Evolutionary conservation across 2,888 invertebrate species (phyloP).

Genomic region (Acholoe squamosa): DNA sequence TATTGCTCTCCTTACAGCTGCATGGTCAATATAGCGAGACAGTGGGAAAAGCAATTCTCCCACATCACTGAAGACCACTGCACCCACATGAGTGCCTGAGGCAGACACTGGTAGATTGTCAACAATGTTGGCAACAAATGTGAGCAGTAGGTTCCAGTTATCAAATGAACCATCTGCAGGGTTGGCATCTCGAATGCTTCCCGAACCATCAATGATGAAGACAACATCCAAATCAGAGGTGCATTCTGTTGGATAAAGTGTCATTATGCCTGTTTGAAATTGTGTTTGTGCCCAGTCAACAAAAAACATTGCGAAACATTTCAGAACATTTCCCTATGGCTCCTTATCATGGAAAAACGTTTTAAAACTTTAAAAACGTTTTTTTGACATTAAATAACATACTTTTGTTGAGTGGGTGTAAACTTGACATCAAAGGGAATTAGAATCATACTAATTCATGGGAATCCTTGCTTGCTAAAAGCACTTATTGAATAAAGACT

Average conservation of each 20-base stretch:
- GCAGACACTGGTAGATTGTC: not conserved
- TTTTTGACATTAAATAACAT: too few species aligned
- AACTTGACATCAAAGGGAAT: too few species aligned
- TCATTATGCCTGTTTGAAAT: too few species aligned
- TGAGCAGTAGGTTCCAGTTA: slow-evolving; percentile 40
- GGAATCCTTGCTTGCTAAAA: too few species aligned
- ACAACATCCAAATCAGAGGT: slow-evolving; percentile 47
- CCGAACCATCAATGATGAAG: slow-evolving; percentile 58
- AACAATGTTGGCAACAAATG: slow-evolving; percentile 38
- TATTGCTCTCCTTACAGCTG: not conserved
- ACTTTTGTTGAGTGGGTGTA: too few species aligned
- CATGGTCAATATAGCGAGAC: not conserved
- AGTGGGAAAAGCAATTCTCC: slow-evolving; percentile 32
- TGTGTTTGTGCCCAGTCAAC: too few species aligned
- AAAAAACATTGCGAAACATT: too few species aligned
- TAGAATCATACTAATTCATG: too few species aligned
- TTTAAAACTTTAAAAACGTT: too few species aligned
- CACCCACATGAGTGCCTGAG: slow-evolving; percentile 14
- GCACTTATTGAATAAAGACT: too few species aligned
- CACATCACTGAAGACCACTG: slow-evolving; percentile 48
- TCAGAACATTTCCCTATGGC: too few species aligned
- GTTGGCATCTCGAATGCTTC: slow-evolving; percentile 46
- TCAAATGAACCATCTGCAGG: slow-evolving; percentile 32
- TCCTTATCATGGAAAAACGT: too few species aligned
- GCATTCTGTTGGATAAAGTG: not conserved